phyloP scores from a whole-genome alignment of 2,888 invertebrate species.

The Catotricha subobsoleta region DNA sequence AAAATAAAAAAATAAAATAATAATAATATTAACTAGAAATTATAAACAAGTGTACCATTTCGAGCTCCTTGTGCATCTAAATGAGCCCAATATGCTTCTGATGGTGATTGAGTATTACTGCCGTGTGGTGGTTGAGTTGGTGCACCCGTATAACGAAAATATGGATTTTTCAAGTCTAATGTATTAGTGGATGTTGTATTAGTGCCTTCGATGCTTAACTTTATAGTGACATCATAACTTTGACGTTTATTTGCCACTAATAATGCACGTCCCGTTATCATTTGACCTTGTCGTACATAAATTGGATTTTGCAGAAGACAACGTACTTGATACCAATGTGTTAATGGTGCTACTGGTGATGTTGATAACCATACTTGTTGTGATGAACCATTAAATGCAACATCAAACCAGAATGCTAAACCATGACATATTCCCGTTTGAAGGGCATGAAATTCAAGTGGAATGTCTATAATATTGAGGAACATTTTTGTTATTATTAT shows the following conservation, averaged over 20 bases:
- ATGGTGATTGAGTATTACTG: constrained; percentile 75
- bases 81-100: constrained; percentile 81
- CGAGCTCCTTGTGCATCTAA: constrained; percentile 38
- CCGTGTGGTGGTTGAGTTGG: constrained; percentile 87
- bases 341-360: constrained; percentile 91
- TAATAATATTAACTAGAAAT: constrained; percentile 8
- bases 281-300: constrained; percentile 86
- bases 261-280: constrained; percentile 69
- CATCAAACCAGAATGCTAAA: constrained; percentile 98
- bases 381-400: constrained; percentile 78
- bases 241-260: constrained; percentile 89
- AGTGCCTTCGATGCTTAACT: constrained; percentile 77
- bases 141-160: constrained; percentile 90
- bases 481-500: neutral
- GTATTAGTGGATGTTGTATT: constrained; percentile 73
- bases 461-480: constrained; percentile 45
- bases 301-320: constrained; percentile 88
- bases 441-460: constrained; percentile 77
- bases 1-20: neutral
- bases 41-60: constrained; percentile 3
- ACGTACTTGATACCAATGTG: constrained; percentile 98
- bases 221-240: constrained; percentile 97
- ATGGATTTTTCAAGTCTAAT: constrained; percentile 94
- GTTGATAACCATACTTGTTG: constrained; percentile 95
- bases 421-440: constrained; percentile 94